Evolutionary conservation across 1,140 invertebrate species (phyloP), one percentile per base, ranked within the genome.

Genomic region (Neuroterus valhalla): DNA sequence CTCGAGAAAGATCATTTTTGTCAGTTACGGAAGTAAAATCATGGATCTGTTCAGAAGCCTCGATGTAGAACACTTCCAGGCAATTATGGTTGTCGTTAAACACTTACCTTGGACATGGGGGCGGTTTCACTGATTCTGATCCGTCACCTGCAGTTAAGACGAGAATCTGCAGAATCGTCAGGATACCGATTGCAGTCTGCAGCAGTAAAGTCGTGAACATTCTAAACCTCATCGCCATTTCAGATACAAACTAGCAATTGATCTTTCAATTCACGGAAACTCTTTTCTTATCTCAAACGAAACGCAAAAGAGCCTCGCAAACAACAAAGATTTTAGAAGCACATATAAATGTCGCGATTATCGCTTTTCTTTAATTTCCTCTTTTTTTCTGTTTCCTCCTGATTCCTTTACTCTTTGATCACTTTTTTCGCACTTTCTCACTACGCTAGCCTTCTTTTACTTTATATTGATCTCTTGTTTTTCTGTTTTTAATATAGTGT

Each of bases 31-130:
- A 38, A 38, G 31, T 38, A 38, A 38, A 38, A 38, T 8, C 31
- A 38, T 38, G 31, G 31, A 38, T 38, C 31, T 38, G 31, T 38
- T 38, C 10, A 8, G 31, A 38, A 38, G 31, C 10, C 31, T 38
- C 31, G 31, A 38, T 38, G 31, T 38, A 38, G 31, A 38, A 38
- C 31, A 38, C 31, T 38, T 38, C 31, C 42, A 19, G 45, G 4
- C 43, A 71, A 43, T 52, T 72, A 55, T 44, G 43, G 52, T 68
- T 48, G 38, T 50, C 45, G 66, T 50, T 66, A 21, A 2, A 70
- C 67, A 86, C 86, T 88, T 88, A 88, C 87, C 87, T 88, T 55
- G 75, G 66, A 74, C 87, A 88, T n/a, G 87, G 87, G 74, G 81
- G 79, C 31, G 78, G 85, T 79, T 84, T 86, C 1, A 42, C 44